phyloP scores from a whole-genome alignment of 2,888 invertebrate species.

The Agrotis segetum region DNA sequence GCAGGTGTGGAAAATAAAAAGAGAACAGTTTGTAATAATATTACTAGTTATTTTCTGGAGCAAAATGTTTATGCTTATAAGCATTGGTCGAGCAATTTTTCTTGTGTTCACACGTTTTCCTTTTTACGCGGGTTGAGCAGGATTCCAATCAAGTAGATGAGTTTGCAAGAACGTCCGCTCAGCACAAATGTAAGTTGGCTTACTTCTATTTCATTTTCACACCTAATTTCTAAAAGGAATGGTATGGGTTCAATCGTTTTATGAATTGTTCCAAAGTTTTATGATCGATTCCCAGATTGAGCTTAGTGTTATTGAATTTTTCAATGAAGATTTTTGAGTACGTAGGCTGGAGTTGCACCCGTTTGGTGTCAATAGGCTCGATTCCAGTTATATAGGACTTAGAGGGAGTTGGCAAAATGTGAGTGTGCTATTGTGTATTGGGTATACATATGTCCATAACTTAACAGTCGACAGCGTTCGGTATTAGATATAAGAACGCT shows the following conservation, averaged over 20 bases:
- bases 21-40: slow-evolving; percentile 28
- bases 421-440: too few relatives aligned
- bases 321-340: neutral
- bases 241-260: neutral
- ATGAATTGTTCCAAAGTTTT: neutral
- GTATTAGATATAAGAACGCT: too few relatives aligned
- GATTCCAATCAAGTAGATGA: slow-evolving; percentile 60
- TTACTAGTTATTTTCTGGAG: slow-evolving; percentile 30
- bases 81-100: slow-evolving; percentile 53
- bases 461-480: too few relatives aligned
- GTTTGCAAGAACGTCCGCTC: slow-evolving; percentile 38
- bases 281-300: neutral
- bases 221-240: slow-evolving; percentile 10
- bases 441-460: too few relatives aligned
- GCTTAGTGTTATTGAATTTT: neutral
- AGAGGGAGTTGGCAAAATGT: neutral
- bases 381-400: neutral
- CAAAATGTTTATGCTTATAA: slow-evolving; percentile 59
- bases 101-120: slow-evolving; percentile 52
- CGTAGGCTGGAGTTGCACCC: neutral
- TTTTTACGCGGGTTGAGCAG: slow-evolving; percentile 58
- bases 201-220: slow-evolving; percentile 50
- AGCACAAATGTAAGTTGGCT: slow-evolving; percentile 37
- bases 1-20: slow-evolving; percentile 29
- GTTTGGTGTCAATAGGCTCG: neutral